Conservation (phyloP, 1,140 invertebrate genomes). For the Amphibalanus amphitrite region DNA sequence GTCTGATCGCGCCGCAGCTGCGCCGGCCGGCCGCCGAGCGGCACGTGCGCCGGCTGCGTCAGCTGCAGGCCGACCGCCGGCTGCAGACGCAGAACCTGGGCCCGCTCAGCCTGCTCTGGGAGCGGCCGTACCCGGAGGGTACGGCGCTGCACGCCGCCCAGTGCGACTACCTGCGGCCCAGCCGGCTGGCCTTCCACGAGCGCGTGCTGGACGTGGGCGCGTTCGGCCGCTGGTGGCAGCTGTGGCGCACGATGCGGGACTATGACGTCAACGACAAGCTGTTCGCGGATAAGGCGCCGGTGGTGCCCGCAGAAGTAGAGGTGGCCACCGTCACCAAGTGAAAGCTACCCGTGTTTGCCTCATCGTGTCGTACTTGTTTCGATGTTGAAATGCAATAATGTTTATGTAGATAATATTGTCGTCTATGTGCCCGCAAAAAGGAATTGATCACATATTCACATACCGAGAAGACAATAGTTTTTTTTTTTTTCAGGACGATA, state of each 20-base stretch:
- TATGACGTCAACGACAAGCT: conserved; percentile 27
- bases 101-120: background rate
- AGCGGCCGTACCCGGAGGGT: background rate
- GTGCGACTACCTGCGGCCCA: conserved; percentile 25
- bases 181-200: conserved; percentile 19
- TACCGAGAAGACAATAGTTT: too few relatives aligned
- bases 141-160: conserved; percentile 15
- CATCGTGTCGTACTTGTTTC: too few relatives aligned
- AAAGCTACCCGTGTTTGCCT: too few relatives aligned
- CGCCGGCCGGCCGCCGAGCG: background rate
- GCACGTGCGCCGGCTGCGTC: background rate
- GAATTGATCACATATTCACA: too few relatives aligned
- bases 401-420: too few relatives aligned
- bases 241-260: conserved; percentile 27
- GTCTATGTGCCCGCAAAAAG: too few relatives aligned
- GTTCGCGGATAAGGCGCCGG: background rate
- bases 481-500: too few relatives aligned
- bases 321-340: too few relatives aligned
- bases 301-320: too few relatives aligned
- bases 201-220: conserved; percentile 29
- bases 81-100: background rate
- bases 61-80: background rate
- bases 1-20: background rate
- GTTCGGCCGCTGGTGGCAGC: conserved; percentile 24
- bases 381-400: too few relatives aligned